Evolutionary conservation across 2,797 vertebrate genomes (phyloP).

Genomic region (Potorous gilbertii): DNA sequence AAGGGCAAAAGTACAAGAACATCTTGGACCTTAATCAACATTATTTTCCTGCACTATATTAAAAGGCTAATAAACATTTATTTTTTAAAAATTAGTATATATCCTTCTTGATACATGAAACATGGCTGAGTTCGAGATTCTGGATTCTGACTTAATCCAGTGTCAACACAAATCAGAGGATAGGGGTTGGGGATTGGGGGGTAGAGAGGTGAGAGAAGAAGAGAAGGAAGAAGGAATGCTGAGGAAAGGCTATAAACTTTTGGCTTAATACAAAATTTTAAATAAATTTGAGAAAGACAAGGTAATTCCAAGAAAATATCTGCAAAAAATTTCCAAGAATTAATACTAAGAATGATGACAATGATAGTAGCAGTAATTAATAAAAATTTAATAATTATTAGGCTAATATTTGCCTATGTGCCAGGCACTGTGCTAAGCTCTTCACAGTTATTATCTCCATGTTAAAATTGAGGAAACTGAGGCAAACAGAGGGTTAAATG

Average conservation of each 20-base stretch:
- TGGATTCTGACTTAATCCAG: slow-evolving; percentile 25
- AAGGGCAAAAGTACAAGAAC: not conserved
- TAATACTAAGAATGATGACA: not conserved
- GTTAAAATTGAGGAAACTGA: not conserved
- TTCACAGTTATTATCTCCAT: not conserved
- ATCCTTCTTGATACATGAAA: not conserved
- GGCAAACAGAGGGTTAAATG: not conserved
- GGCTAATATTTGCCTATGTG: not conserved
- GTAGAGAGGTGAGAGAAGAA: not conserved
- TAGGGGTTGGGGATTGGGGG: not conserved
- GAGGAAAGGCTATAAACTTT: not conserved
- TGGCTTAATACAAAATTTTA: not conserved
- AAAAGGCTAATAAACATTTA: not conserved
- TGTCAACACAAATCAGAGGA: not conserved
- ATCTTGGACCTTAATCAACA: not conserved
- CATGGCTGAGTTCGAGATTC: not conserved
- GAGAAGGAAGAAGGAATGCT: not conserved
- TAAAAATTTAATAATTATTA: not conserved
- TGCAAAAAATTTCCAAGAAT: not conserved
- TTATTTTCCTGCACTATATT: not conserved
- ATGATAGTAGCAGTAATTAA: not conserved
- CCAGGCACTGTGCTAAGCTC: not conserved
- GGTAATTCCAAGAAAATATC: slow-evolving; percentile 2
- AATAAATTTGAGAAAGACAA: slow-evolving; percentile 29
- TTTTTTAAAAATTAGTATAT: not conserved